phyloP scores from a whole-genome alignment of 1,140 invertebrate genomes.

The Sycophila sp. region DNA sequence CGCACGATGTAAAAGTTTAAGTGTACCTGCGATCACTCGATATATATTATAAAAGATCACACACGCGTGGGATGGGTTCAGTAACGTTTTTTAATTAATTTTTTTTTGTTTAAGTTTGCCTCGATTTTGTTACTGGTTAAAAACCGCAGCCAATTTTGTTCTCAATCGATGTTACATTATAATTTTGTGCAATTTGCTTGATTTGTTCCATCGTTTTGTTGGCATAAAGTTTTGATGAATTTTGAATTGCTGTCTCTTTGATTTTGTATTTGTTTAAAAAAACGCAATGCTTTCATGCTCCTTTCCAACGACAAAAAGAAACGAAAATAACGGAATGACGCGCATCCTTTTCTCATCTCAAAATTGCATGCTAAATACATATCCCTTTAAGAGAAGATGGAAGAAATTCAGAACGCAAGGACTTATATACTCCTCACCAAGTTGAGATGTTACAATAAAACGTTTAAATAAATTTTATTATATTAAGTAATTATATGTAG shows the following conservation, averaged over 20 bases:
- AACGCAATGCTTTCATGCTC: no score
- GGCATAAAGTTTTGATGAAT: neutral
- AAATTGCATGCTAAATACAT: slow-evolving; percentile 1
- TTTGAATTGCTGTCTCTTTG: neutral
- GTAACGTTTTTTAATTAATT: neutral
- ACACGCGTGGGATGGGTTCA: neutral
- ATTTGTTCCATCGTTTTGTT: neutral
- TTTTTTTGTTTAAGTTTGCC: neutral
- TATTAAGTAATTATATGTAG: neutral
- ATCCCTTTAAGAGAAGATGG: neutral
- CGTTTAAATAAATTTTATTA: neutral
- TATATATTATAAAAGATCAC: slow-evolving; percentile 2
- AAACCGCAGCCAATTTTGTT: no score
- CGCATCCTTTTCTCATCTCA: neutral
- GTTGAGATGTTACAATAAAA: neutral
- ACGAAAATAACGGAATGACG: no score
- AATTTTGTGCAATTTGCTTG: neutral
- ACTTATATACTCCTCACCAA: neutral
- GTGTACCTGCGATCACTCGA: neutral
- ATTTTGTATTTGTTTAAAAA: neutral
- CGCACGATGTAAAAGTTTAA: neutral
- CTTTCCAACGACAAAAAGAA: no score
- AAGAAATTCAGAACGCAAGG: neutral
- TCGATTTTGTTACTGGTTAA: no score
- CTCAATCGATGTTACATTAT: no score